Base-by-base conservation (phyloP, 1,140 invertebrate species). In the Drosophila prosaltans region DNA sequence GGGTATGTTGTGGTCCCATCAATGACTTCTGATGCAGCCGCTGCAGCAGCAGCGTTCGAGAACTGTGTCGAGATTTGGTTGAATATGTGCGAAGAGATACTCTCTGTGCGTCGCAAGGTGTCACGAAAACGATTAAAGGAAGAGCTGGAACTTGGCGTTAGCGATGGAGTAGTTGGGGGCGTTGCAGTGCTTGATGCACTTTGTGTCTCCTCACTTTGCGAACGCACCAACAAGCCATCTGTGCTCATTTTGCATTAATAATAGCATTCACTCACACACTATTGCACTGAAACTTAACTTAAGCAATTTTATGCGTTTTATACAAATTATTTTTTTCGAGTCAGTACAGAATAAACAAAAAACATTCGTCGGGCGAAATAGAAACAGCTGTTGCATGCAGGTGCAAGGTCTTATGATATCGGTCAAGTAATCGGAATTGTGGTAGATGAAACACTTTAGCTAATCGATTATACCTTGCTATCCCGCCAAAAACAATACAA, bases 31-130 rank as follows among this genome's bases (percentile, higher is more conserved):
- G 88, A 89, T 2, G 78, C 58, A 2, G 88, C 75, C 3, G 88
- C 88, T 5, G 88, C 88, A 3, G 83, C 82, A 6, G 90, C 90
- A 0, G 90, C 90, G 40, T 91, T 91, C 0, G 90, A 86, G 66
- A 77, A 91, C 65, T 86, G 90, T 9, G 88, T 91, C 24, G 72
- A 91, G 21, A 89, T 90, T 24, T 89, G 84, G 59, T 71, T 89
- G 11, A 90, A 74, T 40, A 89, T 90, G 60, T 92, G 84, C 5
- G 90, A 88, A 0, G 91, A 84, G 9, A 91, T 72, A 60, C 71
- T 91, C 64, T 92, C 91, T 3, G 91, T 91, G 7, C 91, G 90
- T 3, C 89, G 77, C 16, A 92, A 88, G 9, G 91, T 92, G 65
- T 91, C 81, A 28, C 91, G 91, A 51, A 92, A 66, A 58, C 80